phyloP scores from a whole-genome alignment of 64 coral and sea anemone species.

The Orbicella faveolata region DNA sequence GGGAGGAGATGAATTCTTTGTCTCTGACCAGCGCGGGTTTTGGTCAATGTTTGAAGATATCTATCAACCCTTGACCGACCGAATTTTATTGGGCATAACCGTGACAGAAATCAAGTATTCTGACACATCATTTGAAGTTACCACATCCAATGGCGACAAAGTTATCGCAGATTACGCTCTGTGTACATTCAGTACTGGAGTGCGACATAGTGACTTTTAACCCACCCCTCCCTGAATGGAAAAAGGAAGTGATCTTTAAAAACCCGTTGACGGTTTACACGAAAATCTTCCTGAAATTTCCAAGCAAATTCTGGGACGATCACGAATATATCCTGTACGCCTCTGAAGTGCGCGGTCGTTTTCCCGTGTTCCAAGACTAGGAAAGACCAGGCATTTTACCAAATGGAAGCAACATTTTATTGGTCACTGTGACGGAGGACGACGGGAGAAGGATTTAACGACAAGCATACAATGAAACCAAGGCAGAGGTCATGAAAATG shows the following conservation, averaged over 20 bases:
- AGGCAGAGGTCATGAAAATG: conserved; percentile 57
- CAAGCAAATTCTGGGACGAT: conserved; percentile 68
- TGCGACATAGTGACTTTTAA: conserved; percentile 50
- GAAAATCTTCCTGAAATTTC: conserved; percentile 73
- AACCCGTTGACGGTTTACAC: conserved; percentile 45
- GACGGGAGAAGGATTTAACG: conserved; percentile 44
- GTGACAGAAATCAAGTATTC: conserved; percentile 44
- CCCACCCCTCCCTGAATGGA: conserved; percentile 71
- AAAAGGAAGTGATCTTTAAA: conserved; percentile 62
- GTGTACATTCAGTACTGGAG: conserved; percentile 80
- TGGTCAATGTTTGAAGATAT: conserved; percentile 41
- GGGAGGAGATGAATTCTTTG: conserved; percentile 21
- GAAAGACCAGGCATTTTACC: conserved; percentile 35
- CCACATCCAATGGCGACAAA: conserved; percentile 30
- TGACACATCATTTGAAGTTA: conserved; percentile 22
- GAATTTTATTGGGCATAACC: conserved; percentile 57
- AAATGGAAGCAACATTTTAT: conserved; percentile 32
- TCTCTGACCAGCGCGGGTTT: conserved; percentile 47
- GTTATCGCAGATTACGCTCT: conserved; percentile 70
- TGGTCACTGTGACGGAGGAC: conserved; percentile 39
- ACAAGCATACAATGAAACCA: conserved; percentile 45
- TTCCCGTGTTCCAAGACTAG: conserved; percentile 37
- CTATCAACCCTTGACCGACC: conserved; percentile 27
- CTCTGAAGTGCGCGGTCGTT: conserved; percentile 3
- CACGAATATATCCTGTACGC: conserved; percentile 55